Base-by-base conservation (phyloP, 92 coral and sea anemone species). In the Phenganax subtilis region DNA sequence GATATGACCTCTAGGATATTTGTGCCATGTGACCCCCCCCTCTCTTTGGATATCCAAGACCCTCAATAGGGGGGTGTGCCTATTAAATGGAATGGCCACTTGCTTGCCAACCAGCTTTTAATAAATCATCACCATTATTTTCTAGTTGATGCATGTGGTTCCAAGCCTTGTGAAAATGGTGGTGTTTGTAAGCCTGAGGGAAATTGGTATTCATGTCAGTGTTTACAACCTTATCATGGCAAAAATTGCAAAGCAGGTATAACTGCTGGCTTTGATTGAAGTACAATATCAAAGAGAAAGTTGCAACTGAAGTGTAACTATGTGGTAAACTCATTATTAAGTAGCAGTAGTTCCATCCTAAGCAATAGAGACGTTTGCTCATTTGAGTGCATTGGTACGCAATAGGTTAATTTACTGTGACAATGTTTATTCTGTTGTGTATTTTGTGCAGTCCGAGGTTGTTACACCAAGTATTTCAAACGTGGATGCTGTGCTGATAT, bases 161-260 rank as follows among this genome's bases (percentile, higher is more conserved):
- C 70, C 8, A 57, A 52, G 8, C 81, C 69, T 7, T 76, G 81
- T 57, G 67, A 76, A 52, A 76, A 76, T 76, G 81, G 81, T 27
- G 81, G 81, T 58, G 27, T 55, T n/a, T 76, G 81, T 11, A 44
- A 30, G 28, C 55, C 53, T 12, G 11, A 57, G 15, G 69, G 53
- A 57, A 64, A 76, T 59, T 76, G 70, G 4, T 76, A 76, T 76
- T 17, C 71, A n/a, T 76, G 81, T 27, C 11, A 27, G 30, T 76
- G 81, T 64, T 47, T 59, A 9, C 59, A 57, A 14, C 69, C 69
- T 29, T 76, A 76, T 52, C 69, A 76, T 76, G 81, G 81, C 15
- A 76, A 76, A 59, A 59, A 76, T 56, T 76, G 81, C 56, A 52
- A 59, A 25, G 70, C 70, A 60, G 80, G 80, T 75, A 56, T 52